Conservation (phyloP, 2,888 invertebrate genomes). For the Drosophila acutilabella region DNA sequence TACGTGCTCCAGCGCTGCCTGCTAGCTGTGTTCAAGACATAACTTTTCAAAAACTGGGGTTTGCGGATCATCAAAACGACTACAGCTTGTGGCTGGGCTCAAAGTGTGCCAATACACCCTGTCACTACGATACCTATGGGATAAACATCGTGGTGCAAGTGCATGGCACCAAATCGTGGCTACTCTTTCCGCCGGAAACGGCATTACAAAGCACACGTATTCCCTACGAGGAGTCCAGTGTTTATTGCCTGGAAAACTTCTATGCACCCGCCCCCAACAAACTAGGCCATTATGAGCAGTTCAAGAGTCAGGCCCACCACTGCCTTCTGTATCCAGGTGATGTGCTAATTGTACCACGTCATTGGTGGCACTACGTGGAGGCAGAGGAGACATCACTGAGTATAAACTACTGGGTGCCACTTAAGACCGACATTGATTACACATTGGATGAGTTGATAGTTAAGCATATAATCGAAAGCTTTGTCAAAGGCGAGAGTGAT, state of each 20-base stretch:
- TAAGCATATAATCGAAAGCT: constrained; percentile 88
- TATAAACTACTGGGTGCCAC: constrained; percentile 90
- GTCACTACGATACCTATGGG: constrained; percentile 97
- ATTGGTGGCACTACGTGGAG: constrained; percentile 99
- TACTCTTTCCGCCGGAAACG: constrained; percentile 93
- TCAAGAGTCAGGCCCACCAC: constrained; percentile 82
- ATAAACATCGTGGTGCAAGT: constrained; percentile 96
- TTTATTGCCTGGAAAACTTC: constrained; percentile 94
- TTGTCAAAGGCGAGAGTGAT: constrained; percentile 86
- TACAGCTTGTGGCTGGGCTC: constrained; percentile 96
- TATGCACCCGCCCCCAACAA: constrained; percentile 86
- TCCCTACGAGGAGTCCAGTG: constrained; percentile 98
- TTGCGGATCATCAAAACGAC: constrained; percentile 89
- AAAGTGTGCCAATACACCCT: constrained; percentile 94
- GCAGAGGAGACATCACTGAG: constrained; percentile 90
- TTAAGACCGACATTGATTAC: constrained; percentile 84
- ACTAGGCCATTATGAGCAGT: constrained; percentile 40
- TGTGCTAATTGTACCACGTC: constrained; percentile 93
- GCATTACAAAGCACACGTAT: constrained; percentile 92
- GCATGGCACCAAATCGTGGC: constrained; percentile 96
- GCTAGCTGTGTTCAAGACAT: constrained; percentile 84
- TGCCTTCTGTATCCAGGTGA: constrained; percentile 93
- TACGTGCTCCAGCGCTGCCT: constrained; percentile 74
- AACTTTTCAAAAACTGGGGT: constrained; percentile 90
- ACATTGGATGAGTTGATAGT: constrained; percentile 88